Evolutionary conservation across 53 echinoderm and acorn worm genomes (phyloP).

Genomic region (Luidia sarsii): DNA sequence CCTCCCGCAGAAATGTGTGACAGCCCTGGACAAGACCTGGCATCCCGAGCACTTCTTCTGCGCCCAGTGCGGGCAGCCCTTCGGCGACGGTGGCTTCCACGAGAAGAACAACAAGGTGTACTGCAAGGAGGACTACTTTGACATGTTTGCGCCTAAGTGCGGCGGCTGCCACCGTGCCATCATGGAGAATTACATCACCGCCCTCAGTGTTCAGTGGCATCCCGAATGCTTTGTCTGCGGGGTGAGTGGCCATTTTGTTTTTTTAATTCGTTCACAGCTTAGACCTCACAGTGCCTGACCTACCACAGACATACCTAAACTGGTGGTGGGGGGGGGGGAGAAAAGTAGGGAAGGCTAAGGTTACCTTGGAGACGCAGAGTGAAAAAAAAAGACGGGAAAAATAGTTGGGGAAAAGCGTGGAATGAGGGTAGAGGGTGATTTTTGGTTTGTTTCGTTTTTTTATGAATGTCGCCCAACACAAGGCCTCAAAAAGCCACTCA

Average conservation of each 20-base stretch:
- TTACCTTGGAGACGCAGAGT: too few relatives aligned
- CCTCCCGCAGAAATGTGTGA: conserved; percentile 98
- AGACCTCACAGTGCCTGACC: too few relatives aligned
- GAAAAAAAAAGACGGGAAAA: too few relatives aligned
- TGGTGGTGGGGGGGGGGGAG: too few relatives aligned
- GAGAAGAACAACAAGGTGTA: conserved; percentile 98
- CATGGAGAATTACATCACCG: conserved; percentile 99
- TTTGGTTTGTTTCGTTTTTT: too few relatives aligned
- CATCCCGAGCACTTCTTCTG: conserved; percentile 99
- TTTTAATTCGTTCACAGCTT: too few relatives aligned
- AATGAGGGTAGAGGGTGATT: too few relatives aligned
- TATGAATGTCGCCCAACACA: too few relatives aligned
- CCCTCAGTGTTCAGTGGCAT: conserved; percentile 97
- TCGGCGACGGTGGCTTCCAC: conserved; percentile 91
- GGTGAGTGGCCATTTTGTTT: conserved; percentile 74
- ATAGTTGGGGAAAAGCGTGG: too few relatives aligned
- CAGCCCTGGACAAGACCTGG: conserved; percentile 98
- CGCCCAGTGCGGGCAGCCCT: conserved; percentile 94
- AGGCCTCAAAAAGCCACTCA: too few relatives aligned
- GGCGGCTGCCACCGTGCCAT: conserved; percentile 94
- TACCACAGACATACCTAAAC: too few relatives aligned
- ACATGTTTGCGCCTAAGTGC: conserved; percentile 98
- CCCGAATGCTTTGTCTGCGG: conserved; percentile 97
- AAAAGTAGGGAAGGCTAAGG: too few relatives aligned
- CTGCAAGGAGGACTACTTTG: conserved; percentile 96